Base-by-base conservation (phyloP, 2,113 vertebrate species). In the Myotis davidii region DNA sequence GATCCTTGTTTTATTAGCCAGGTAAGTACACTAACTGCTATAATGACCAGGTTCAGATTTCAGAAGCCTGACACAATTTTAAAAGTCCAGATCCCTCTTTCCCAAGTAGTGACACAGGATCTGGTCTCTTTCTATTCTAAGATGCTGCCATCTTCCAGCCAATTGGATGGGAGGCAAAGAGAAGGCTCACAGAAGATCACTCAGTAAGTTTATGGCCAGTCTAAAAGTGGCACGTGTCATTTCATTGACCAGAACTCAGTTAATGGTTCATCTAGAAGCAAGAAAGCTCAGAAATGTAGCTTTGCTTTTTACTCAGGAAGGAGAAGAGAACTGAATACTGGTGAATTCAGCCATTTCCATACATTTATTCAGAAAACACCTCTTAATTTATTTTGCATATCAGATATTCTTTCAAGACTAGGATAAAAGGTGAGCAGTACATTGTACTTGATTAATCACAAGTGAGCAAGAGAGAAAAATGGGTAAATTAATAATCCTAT, bases 271-370 rank as follows among this genome's bases (percentile, higher is more conserved):
- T 65, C n/a, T 77, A 85, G 17, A 90, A 3, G 3, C 29, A 56
- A 37, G 8, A 8, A 8, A 87, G 8, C 56, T 72, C 4, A 13
- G 37, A 92, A 91, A 74, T 5, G 3, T 5, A 87, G 76, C 45
- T 90, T 84, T 88, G 59, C 70, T 84, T 61, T 70, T 20, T 54
- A 21, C 18, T 59, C 42, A 77, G 21, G 27, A 94, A 95, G 11
- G 25, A 72, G 48, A 70, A n/a, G 48, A 82, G 4, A 94, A 77
- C 5, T n/a, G 3, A 32, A 37, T 74, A 37, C 32, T 91, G 79
- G 69, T 39, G 6, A 42, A 92, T 84, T 96, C n/a, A 82, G 74
- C 79, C 65, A 79, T 61, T 83, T 91, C 64, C 64, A 70, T 9
- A 34, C 45, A 48, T 72, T 37, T 69, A 70, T 85, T 74, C 64